These are phyloP conservation scores for Noctua janthina DNA, from an alignment of 2,888 invertebrate species.

Conservation along the genomic window DNA sequence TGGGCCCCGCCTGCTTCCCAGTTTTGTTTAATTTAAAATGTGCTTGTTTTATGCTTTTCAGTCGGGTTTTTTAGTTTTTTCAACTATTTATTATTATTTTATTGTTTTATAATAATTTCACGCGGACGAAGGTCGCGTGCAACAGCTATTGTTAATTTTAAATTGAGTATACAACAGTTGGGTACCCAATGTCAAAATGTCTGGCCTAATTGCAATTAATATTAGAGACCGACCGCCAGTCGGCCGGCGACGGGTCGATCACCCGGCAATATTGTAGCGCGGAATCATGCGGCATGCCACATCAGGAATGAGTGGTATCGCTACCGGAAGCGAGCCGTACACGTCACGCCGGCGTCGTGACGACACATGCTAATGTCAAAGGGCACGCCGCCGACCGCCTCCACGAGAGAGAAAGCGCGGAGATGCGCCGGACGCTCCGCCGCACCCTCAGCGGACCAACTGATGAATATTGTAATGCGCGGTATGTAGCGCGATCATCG, in stretches of 20 bases:
- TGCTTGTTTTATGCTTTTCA: too few species aligned
- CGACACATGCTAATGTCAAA: conserved; percentile 36
- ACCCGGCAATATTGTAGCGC: background rate
- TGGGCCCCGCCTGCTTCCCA: too few species aligned
- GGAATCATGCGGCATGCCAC: background rate
- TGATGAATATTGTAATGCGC: conserved; percentile 47
- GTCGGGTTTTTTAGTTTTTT: too few species aligned
- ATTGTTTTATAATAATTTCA: too few species aligned
- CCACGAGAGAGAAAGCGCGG: conserved; percentile 45
- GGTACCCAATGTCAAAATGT: background rate
- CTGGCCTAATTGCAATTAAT: background rate
- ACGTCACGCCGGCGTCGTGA: conserved; percentile 20
- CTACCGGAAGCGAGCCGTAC: background rate
- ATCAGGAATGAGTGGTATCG: background rate
- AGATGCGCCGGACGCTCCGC: background rate
- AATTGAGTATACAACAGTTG: background rate
- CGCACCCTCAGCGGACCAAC: background rate
- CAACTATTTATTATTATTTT: too few species aligned
- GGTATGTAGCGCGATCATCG: conserved; percentile 30
- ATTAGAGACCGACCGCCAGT: background rate
- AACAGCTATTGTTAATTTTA: too few species aligned
- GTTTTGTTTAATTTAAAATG: too few species aligned
- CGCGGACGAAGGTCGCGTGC: too few species aligned
- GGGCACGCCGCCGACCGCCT: conserved; percentile 18
- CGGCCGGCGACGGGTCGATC: background rate